These are phyloP conservation scores for Trinectes maculatus DNA, from an alignment of 2,113 vertebrate species.

Conservation along the genomic window DNA sequence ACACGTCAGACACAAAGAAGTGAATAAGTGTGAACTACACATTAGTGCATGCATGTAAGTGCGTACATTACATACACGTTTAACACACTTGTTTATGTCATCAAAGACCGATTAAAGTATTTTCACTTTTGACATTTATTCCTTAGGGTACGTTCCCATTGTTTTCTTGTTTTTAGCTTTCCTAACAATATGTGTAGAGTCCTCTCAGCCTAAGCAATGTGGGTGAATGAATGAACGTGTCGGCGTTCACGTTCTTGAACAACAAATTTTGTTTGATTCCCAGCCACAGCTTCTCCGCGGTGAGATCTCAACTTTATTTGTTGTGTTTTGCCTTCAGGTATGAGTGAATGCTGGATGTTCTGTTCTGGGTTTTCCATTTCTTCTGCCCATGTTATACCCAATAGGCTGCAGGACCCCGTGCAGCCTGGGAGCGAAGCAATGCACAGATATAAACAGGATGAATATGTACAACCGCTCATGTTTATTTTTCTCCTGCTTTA, in stretches of 20 bases:
- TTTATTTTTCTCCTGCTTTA: constrained; percentile 1
- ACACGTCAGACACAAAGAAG: constrained; percentile 8
- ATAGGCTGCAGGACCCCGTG: neutral
- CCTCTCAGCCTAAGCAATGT: neutral
- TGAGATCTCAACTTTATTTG: neutral
- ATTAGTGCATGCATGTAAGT: neutral
- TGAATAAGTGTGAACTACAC: constrained; percentile 28
- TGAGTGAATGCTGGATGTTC: constrained; percentile 8
- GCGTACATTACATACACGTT: constrained; percentile 12
- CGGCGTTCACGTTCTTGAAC: neutral
- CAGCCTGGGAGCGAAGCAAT: constrained; percentile 1
- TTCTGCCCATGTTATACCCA: neutral
- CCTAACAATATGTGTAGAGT: constrained; percentile 6
- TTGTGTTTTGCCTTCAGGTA: constrained; percentile 1
- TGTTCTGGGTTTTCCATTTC: constrained; percentile 2
- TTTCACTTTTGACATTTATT: no score
- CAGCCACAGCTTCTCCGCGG: neutral
- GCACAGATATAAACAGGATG: constrained; percentile 5
- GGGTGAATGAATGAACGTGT: constrained; percentile 2
- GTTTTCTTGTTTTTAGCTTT: neutral
- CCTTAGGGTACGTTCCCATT: no score
- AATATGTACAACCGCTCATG: neutral
- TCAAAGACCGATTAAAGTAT: neutral
- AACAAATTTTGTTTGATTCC: constrained; percentile 17
- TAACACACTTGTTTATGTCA: constrained; percentile 10